Evolutionary conservation across 2,888 invertebrate genomes (phyloP).

Genomic region (Tryphoninae sp.): DNA sequence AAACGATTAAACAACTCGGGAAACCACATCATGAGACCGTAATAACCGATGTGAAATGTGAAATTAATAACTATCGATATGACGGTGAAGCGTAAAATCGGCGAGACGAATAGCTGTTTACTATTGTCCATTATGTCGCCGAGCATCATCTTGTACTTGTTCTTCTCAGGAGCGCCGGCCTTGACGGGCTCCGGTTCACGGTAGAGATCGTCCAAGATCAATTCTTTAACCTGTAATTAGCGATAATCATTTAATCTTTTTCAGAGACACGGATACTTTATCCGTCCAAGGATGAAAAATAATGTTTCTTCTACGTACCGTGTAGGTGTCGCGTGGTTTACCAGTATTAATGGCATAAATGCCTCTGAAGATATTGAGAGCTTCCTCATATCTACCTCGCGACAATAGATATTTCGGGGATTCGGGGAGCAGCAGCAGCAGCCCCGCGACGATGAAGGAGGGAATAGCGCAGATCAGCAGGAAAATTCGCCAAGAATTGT

Average conservation of each 20-base stretch:
- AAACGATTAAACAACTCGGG: constrained; percentile 96
- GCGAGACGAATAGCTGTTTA: constrained; percentile 90
- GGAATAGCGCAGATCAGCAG: constrained; percentile 93
- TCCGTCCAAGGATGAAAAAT: no score
- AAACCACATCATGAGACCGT: constrained; percentile 98
- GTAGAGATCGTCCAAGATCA: constrained; percentile 78
- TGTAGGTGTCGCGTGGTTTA: constrained; percentile 88
- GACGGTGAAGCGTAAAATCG: constrained; percentile 91
- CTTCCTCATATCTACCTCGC: constrained; percentile 90
- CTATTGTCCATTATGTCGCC: constrained; percentile 91
- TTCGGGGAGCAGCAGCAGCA: constrained; percentile 93
- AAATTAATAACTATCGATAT: constrained; percentile 95
- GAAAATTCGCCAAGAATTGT: constrained; percentile 96
- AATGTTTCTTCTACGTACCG: constrained; percentile 83
- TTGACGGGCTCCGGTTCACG: constrained; percentile 71
- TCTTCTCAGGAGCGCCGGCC: constrained; percentile 77
- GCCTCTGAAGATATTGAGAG: constrained; percentile 90
- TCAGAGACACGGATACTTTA: background rate
- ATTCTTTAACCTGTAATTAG: constrained; percentile 77
- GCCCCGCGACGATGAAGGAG: constrained; percentile 92
- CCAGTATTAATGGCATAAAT: constrained; percentile 93
- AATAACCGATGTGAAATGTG: constrained; percentile 96
- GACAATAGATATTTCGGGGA: constrained; percentile 94
- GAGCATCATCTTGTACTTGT: constrained; percentile 88
- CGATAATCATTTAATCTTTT: constrained; percentile 26